A percentile compares a stretch with the other conserved stretches of the same genome.
Evolutionary conservation across 2,113 vertebrate species (phyloP).

Genomic region (Empidonax alnorum): DNA sequence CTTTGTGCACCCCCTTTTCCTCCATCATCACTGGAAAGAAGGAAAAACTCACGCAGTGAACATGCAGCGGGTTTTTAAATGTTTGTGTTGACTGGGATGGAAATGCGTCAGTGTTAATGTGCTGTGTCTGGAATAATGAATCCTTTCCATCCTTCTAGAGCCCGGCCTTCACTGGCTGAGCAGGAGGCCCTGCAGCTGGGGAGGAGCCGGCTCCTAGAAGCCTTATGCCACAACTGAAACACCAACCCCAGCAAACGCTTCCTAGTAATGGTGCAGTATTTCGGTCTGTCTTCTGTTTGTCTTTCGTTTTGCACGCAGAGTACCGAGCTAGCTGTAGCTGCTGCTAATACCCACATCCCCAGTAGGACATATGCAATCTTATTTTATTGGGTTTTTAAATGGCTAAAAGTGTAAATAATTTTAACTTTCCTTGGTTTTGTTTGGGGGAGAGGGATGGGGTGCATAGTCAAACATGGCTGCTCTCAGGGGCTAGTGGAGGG

Average conservation of each 20-base stretch:
- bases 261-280: conserved; percentile 71
- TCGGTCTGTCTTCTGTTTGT: conserved; percentile 66
- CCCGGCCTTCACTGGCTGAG: conserved; percentile 9
- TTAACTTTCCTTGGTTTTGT: conserved; percentile 45
- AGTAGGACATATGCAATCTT: conserved; percentile 55
- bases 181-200: neutral
- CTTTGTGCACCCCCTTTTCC: neutral
- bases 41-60: conserved; percentile 29
- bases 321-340: conserved; percentile 66
- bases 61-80: conserved; percentile 38
- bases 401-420: conserved; percentile 70
- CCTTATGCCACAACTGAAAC: conserved; percentile 21
- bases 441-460: neutral
- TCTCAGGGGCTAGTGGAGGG: neutral
- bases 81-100: conserved; percentile 51
- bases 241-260: conserved; percentile 60
- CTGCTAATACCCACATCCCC: conserved; percentile 41
- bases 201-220: conserved; percentile 29
- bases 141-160: conserved; percentile 61
- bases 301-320: conserved; percentile 65
- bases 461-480: neutral
- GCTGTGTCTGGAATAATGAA: conserved; percentile 58
- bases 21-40: conserved; percentile 49
- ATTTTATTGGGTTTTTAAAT: conserved; percentile 64
- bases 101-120: conserved; percentile 51